Base-by-base conservation (phyloP, 2,113 vertebrate genomes). In the Mystacornis crossleyi region DNA sequence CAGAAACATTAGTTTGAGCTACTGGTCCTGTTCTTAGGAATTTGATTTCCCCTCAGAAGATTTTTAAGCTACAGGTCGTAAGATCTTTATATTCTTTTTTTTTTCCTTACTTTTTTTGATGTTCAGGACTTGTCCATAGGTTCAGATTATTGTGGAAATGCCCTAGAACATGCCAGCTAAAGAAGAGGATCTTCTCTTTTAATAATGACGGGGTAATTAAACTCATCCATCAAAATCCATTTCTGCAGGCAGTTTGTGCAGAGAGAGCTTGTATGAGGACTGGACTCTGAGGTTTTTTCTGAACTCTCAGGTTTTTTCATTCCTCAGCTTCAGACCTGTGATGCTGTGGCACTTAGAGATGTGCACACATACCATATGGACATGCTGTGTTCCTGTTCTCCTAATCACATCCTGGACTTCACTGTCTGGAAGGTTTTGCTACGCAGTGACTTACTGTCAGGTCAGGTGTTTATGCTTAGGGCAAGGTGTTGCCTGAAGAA, bases 281-380 rank as follows among this genome's bases (percentile, higher is more conserved):
- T 75, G 48, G 33, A 19, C 43, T 54, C n/a, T n/a, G n/a, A n/a
- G n/a, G n/a, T n/a, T n/a, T n/a, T n/a, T n/a, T n/a, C n/a, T n/a
- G n/a, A n/a, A n/a, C n/a, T n/a, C n/a, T n/a, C n/a, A n/a, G n/a
- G n/a, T n/a, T 45, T n/a, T 67, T 71, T 67, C 12, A 47, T 42
- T 64, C 58, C 78, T 77, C 78, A 84, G 6, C 40, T 84, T 80
- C 34, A 42, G 19, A 50, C 25, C 48, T 45, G 34, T 4, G 17
- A 47, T 57, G 34, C 48, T 77, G 43, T 62, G 77, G 23, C 69
- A 64, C 23, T 77, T 75, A 38, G 0, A 81, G 48, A 25, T 51
- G 65, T 26, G 53, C 20, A 21, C 28, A 29, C 0, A 0, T 28
- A 33, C 55, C 31, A 9, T 51, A 53, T 11, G 40, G 54, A 38